Evolutionary conservation across 2,113 vertebrate species (phyloP).

Genomic region (Lanius collurio): DNA sequence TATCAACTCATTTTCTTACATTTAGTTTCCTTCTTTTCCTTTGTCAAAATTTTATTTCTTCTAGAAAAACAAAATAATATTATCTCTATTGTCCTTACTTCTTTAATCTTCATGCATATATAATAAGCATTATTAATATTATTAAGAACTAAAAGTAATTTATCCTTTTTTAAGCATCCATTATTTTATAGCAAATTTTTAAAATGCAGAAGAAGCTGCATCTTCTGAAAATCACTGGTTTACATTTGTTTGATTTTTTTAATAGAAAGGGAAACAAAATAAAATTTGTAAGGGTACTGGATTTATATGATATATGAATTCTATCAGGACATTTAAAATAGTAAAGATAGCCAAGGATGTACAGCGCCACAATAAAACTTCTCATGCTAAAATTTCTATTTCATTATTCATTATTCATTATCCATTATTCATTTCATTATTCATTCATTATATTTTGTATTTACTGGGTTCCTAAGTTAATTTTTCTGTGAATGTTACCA

Average conservation of each 20-base stretch:
- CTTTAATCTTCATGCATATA: not conserved
- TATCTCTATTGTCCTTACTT: not conserved
- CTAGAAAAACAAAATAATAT: not conserved
- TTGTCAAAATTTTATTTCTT: not conserved
- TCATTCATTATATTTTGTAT: not conserved
- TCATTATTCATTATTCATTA: not conserved
- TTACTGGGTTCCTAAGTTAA: not conserved
- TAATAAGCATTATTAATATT: not conserved
- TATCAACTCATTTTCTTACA: not conserved
- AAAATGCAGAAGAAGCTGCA: not conserved
- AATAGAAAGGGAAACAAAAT: not conserved
- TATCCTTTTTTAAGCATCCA: not conserved
- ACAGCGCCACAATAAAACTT: not conserved
- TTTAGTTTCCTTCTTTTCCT: not conserved
- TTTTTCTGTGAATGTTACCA: not conserved
- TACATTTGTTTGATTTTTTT: not conserved
- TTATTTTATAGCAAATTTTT: not conserved
- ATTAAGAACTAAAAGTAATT: not conserved
- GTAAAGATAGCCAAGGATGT: not conserved
- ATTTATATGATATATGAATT: not conserved
- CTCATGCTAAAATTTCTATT: not conserved
- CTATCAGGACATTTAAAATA: not conserved
- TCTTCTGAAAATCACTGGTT: not conserved
- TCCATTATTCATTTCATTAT: not conserved
- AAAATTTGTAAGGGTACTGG: not conserved